Percentiles rank a stretch among this genome's conserved stretches.
Conservation (phyloP, 2,797 vertebrate genomes). For the Pampus argenteus region DNA sequence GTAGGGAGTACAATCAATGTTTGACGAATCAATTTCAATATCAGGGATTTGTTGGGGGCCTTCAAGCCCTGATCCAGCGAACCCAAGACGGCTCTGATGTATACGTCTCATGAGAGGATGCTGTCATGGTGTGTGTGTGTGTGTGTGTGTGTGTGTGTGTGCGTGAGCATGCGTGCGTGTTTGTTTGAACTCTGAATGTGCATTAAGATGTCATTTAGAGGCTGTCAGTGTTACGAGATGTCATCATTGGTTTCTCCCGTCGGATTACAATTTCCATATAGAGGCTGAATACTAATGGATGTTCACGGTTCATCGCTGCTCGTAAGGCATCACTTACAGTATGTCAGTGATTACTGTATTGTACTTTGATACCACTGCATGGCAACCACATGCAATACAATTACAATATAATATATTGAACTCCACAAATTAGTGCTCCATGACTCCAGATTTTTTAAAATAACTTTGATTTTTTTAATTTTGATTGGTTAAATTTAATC, state of each 20-base stretch:
- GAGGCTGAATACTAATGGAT: constrained; percentile 6
- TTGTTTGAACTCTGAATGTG: constrained; percentile 51
- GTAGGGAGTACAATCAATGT: constrained; percentile 61
- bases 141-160: neutral
- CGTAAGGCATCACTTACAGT: constrained; percentile 14
- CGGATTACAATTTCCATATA: constrained; percentile 25
- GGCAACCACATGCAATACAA: neutral
- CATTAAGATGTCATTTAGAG: constrained; percentile 49
- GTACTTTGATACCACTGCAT: neutral
- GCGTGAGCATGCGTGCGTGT: constrained; percentile 3
- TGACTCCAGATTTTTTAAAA: neutral
- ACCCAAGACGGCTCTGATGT: constrained; percentile 31
- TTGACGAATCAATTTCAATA: constrained; percentile 75
- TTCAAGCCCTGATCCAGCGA: constrained; percentile 33
- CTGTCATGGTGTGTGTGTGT: neutral
- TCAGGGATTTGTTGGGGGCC: constrained; percentile 53
- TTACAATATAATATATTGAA: neutral
- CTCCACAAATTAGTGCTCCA: neutral
- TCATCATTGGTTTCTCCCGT: constrained; percentile 24
- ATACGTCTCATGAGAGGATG: constrained; percentile 14
- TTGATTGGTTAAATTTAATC: neutral
- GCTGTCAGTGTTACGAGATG: constrained; percentile 22
- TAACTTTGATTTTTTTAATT: neutral
- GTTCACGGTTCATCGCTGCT: constrained; percentile 9
- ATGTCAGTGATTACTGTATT: neutral